These are phyloP conservation scores for Tamias sibiricus DNA, from an alignment of 2,113 vertebrate genomes.

Conservation along the genomic window DNA sequence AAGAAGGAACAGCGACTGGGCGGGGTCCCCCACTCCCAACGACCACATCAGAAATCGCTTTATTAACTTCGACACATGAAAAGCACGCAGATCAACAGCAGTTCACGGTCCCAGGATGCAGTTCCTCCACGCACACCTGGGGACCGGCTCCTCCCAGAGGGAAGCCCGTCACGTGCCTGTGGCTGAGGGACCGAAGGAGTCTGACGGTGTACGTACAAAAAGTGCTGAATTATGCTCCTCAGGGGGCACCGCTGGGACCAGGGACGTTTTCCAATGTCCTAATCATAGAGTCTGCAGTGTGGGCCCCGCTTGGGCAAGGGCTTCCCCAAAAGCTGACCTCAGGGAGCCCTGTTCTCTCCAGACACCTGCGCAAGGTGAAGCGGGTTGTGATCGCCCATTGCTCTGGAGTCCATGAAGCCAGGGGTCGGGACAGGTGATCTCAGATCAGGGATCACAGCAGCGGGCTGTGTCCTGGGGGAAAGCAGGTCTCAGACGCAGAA, in stretches of 20 bases:
- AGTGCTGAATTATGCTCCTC: accelerated
- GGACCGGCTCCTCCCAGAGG: accelerated
- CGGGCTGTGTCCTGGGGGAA: background rate
- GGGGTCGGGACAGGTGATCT: background rate
- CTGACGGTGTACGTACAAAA: accelerated
- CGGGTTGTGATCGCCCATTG: background rate
- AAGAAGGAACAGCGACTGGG: accelerated
- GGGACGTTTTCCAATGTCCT: accelerated
- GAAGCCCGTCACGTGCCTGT: accelerated
- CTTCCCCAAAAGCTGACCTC: background rate
- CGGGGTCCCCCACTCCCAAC: accelerated
- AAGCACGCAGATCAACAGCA: accelerated
- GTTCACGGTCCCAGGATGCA: background rate
- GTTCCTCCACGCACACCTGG: accelerated
- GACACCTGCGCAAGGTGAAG: background rate
- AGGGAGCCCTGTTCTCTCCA: background rate
- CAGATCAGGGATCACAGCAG: background rate
- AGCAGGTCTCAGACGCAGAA: background rate
- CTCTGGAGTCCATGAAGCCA: background rate
- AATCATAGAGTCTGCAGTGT: accelerated
- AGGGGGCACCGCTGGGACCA: accelerated
- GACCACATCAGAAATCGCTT: accelerated
- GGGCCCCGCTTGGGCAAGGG: accelerated
- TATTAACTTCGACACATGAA: background rate
- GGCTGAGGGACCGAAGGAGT: background rate